Percentiles rank a stretch among this genome's conserved stretches.
phyloP scores from a whole-genome alignment of 2,888 invertebrate species.

The Dinocampus coccinellae region DNA sequence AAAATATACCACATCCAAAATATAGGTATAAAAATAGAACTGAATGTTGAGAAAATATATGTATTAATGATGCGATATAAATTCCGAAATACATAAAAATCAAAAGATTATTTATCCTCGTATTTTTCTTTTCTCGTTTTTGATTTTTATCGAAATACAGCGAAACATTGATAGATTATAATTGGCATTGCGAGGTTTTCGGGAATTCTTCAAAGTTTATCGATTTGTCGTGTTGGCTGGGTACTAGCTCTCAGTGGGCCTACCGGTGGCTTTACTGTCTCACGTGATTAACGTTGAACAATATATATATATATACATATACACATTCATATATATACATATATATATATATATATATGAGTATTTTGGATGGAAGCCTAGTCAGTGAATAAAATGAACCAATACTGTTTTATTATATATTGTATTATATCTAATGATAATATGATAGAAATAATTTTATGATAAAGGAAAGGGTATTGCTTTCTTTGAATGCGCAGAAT shows the following conservation, averaged over 20 bases:
- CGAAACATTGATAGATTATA: too few relatives aligned
- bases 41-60: not conserved
- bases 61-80: not conserved
- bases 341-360: too few relatives aligned
- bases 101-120: not conserved
- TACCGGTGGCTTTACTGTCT: conserved; percentile 19
- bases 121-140: too few relatives aligned
- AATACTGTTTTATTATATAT: not conserved
- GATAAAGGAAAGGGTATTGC: not conserved
- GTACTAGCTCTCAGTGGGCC: conserved; percentile 21
- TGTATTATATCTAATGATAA: not conserved
- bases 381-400: too few relatives aligned
- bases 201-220: conserved; percentile 26
- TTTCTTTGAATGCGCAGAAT: conserved; percentile 26
- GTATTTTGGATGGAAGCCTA: too few relatives aligned
- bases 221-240: conserved; percentile 23
- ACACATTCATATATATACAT: too few relatives aligned
- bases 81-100: not conserved
- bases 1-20: not conserved
- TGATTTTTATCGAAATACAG: too few relatives aligned
- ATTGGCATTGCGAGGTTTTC: not conserved
- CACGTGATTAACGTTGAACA: conserved; percentile 27
- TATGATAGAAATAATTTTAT: not conserved
- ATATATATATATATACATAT: not conserved
- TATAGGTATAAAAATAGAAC: not conserved